Evolutionary conservation across 2,797 vertebrate species (phyloP), one percentile per base, ranked within the genome.

Genomic region (Liparis tanakae): DNA sequence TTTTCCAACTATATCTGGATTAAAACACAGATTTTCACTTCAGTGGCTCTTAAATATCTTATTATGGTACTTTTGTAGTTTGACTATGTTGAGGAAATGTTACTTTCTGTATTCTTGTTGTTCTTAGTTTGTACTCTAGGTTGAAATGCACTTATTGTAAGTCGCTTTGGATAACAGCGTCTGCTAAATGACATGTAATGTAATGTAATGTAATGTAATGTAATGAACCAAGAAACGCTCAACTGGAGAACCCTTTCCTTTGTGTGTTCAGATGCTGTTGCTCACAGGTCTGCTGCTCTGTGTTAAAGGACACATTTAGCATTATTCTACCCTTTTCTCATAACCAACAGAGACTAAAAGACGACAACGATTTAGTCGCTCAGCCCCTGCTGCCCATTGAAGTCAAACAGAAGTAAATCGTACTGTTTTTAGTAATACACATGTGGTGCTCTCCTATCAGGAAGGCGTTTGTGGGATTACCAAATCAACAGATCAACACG

Each of bases 161-260:
- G n/a, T n/a, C n/a, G n/a, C n/a, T n/a, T n/a, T n/a, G n/a, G n/a
- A n/a, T n/a, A n/a, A n/a, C n/a, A n/a, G n/a, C n/a, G n/a, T n/a
- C n/a, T n/a, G n/a, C n/a, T n/a, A n/a, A n/a, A n/a, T n/a, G n/a
- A n/a, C n/a, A n/a, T n/a, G n/a, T n/a, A n/a, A n/a, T n/a, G n/a
- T n/a, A n/a, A n/a, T n/a, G n/a, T n/a, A n/a, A n/a, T n/a, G n/a
- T n/a, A n/a, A n/a, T n/a, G n/a, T n/a, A n/a, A n/a, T n/a, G n/a
- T n/a, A n/a, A n/a, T n/a, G n/a, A n/a, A n/a, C 10, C 5, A 62
- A 62, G 22, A 62, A n/a, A 44, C 59, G 18, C 0, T 62, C 10
- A 62, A 62, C 13, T 62, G 14, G n/a, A 25, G 41, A 61, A 44
- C 39, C 39, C 41, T 61, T 41, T 44, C 10, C n/a, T n/a, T 62